A percentile compares a stretch with the other conserved stretches of the same genome.
phyloP scores from a whole-genome alignment of 1,140 invertebrate genomes.

The Caenorhabditis brenneri region DNA sequence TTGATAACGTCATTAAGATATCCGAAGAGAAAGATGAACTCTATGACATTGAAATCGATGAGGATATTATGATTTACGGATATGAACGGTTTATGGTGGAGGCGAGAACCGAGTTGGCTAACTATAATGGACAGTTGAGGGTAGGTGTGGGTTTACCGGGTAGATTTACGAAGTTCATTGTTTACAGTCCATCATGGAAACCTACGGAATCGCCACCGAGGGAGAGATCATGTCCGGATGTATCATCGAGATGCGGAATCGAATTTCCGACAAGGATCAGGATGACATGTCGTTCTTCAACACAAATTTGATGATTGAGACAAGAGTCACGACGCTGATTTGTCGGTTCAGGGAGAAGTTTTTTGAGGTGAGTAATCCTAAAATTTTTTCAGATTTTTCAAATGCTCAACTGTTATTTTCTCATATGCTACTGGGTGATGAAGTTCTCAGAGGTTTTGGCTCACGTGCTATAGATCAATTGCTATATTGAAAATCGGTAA shows the following conservation, averaged over 20 bases:
- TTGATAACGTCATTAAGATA: conserved; percentile 40
- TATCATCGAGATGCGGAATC: conserved; percentile 51
- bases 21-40: conserved; percentile 50
- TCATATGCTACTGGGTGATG: too few species aligned
- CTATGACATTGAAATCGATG: conserved; percentile 50
- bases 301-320: conserved; percentile 55
- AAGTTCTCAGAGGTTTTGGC: too few species aligned
- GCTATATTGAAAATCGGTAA: too few species aligned
- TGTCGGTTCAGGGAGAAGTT: conserved; percentile 35
- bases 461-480: too few species aligned
- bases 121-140: conserved; percentile 54
- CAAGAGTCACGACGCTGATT: conserved; percentile 36
- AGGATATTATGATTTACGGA: conserved; percentile 43
- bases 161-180: neutral
- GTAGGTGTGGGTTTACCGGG: neutral
- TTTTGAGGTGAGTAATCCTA: conserved; percentile 47
- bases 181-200: conserved; percentile 55
- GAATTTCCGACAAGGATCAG: conserved; percentile 51
- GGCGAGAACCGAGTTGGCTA: conserved; percentile 36
- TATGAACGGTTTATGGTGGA: conserved; percentile 53
- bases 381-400: too few species aligned
- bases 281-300: conserved; percentile 53
- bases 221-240: conserved; percentile 58
- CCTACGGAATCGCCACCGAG: conserved; percentile 59
- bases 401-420: too few species aligned